Percentiles rank a stretch among this genome's conserved stretches.
Evolutionary conservation across 2,113 vertebrate species (phyloP).

Genomic region (Phainopepla nitens): DNA sequence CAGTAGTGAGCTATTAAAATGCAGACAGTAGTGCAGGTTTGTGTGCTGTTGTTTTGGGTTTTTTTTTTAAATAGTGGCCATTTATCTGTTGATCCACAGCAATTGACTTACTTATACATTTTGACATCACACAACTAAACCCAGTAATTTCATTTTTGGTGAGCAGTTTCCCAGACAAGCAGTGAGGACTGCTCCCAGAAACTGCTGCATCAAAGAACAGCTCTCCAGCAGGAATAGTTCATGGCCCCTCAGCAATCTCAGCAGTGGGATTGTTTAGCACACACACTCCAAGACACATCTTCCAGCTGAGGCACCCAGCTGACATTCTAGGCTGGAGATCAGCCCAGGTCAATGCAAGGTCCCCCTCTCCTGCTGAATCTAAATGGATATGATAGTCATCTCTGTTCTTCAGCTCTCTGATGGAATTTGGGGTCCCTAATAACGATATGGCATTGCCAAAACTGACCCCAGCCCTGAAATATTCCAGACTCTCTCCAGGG

Average conservation of each 20-base stretch:
- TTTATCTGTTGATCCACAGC: neutral
- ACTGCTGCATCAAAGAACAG: neutral
- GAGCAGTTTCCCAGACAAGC: neutral
- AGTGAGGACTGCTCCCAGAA: neutral
- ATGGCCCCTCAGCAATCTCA: neutral
- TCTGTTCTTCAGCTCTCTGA: neutral
- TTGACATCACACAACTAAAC: neutral
- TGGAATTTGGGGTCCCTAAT: neutral
- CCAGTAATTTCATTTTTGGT: neutral
- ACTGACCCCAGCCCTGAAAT: neutral
- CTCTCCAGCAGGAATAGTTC: neutral
- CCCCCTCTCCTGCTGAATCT: neutral
- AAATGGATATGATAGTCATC: neutral
- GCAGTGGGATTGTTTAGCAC: neutral
- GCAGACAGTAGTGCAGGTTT: neutral
- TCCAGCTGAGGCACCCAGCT: neutral
- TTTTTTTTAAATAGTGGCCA: neutral
- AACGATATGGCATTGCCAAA: neutral
- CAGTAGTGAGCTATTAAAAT: neutral
- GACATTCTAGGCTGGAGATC: neutral
- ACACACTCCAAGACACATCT: accelerated
- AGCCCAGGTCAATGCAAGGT: neutral
- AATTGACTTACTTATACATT: neutral
- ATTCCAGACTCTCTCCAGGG: neutral
- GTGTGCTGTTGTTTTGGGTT: neutral